Evolutionary conservation across 2,113 vertebrate species (phyloP).

Genomic region (Copsychus sechellarum): DNA sequence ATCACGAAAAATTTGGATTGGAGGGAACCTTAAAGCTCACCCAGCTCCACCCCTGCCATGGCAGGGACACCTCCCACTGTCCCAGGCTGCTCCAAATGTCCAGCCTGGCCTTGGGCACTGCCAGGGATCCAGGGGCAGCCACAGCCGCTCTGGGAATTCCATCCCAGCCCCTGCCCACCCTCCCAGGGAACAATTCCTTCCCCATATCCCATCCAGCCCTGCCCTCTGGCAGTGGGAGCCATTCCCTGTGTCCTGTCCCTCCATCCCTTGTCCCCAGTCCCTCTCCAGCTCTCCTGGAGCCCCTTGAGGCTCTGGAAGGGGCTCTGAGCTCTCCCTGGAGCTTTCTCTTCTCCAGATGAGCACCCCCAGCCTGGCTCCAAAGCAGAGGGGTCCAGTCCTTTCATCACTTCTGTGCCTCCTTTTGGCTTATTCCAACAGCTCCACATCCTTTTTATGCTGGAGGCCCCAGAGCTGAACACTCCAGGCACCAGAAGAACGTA

Average conservation of each 20-base stretch:
- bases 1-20: not conserved
- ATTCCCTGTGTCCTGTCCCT: too few species aligned
- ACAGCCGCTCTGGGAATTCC: not conserved
- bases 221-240: not conserved
- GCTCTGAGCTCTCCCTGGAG: not conserved
- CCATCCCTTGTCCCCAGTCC: not conserved
- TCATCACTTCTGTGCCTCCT: not conserved
- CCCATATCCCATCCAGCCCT: not conserved
- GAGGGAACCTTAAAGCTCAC: not conserved
- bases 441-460: not conserved
- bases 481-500: not conserved
- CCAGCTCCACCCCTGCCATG: not conserved
- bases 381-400: not conserved
- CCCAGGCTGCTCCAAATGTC: too few species aligned
- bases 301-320: accelerated
- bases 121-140: not conserved
- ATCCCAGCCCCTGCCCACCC: not conserved
- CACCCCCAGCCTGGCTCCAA: not conserved
- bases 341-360: not conserved
- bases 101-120: too few species aligned
- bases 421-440: not conserved
- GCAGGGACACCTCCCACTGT: too few species aligned
- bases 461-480: not conserved
- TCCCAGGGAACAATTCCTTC: not conserved
- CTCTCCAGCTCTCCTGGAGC: not conserved